Conservation (phyloP, 1,140 invertebrate species). For the Temnothorax curvispinosus region DNA sequence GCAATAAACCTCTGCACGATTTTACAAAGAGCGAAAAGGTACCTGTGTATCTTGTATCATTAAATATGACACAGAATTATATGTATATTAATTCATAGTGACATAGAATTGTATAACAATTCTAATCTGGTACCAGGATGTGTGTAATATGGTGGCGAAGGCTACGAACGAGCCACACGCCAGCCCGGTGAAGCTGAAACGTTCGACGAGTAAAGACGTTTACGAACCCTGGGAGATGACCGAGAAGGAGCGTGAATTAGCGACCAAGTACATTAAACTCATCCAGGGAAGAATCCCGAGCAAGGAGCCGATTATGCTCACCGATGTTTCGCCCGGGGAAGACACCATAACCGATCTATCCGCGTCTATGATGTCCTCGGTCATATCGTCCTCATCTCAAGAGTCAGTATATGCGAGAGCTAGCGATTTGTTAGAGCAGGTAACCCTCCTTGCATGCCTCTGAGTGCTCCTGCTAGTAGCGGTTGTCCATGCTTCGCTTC, state of each 20-base stretch:
- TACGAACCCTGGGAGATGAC: conserved; percentile 92
- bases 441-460: conserved; percentile 84
- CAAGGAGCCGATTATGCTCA: conserved; percentile 83
- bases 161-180: conserved; percentile 88
- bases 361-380: conserved; percentile 83
- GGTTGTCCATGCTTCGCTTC: conserved; percentile 79
- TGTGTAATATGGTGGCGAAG: conserved; percentile 96
- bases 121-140: conserved; percentile 87
- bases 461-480: conserved; percentile 81
- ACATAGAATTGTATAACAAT: conserved; percentile 23
- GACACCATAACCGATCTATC: conserved; percentile 84
- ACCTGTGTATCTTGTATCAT: conserved; percentile 28
- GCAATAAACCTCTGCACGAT: conserved; percentile 88
- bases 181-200: conserved; percentile 86
- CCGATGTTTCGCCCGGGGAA: conserved; percentile 86
- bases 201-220: conserved; percentile 86
- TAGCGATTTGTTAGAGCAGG: conserved; percentile 77
- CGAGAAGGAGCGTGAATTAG: conserved; percentile 92
- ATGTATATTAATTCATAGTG: neutral
- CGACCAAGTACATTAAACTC: conserved; percentile 93
- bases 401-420: conserved; percentile 84
- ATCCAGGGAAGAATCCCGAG: conserved; percentile 91
- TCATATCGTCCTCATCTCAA: conserved; percentile 85
- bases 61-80: neutral
- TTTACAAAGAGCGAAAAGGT: conserved; percentile 95